Evolutionary conservation across 2,888 invertebrate genomes (phyloP), one percentile per base, ranked within the genome.

Genomic region (Aporophyla nigra): DNA sequence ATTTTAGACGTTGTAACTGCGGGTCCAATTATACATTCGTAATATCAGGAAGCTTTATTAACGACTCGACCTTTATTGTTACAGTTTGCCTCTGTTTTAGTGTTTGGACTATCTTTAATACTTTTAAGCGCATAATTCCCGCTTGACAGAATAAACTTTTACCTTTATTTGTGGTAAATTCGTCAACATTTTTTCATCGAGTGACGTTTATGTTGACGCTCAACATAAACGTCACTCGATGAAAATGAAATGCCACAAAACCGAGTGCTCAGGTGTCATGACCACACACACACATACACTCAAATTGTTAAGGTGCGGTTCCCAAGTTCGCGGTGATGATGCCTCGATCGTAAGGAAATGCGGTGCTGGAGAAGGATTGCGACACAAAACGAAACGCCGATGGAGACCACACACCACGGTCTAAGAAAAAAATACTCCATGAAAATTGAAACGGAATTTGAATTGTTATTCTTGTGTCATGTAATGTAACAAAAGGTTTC

Each of bases 1-100:
- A 87, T 86, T 86, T 84, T 87, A 83, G 84, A 74, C 78, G 85
- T 78, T 87, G 82, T 86, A 86, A 87, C 82, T 82, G 76, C 66
- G 84, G 82, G 69, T 68, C 78, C 84, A 87, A 87, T 87, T 87
- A 87, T 81, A 86, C 82, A 83, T 86, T 84, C 74, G 76, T 76
- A 84, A 84, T 84, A 87, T 82, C 84, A 84, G 84, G 80, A 87
- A 87, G 86, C 76, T 80, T 83, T 87, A 87, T 77, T 86, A 81
- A 76, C 76, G 80, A 66, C 62, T 51, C 69, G 76, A 73, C 84
- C 77, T 85, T 87, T 86, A 78, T 78, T 80, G 74, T 71, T 82
- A 82, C 68, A 59, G 68, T 51, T 62, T 58, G 70, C 46, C 71
- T 80, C 65, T 46, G 63, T 69, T 76, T 63, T 65, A 80, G 71